phyloP scores from a whole-genome alignment of 2,888 invertebrate genomes.

The Thysanoteuthis rhombus region DNA sequence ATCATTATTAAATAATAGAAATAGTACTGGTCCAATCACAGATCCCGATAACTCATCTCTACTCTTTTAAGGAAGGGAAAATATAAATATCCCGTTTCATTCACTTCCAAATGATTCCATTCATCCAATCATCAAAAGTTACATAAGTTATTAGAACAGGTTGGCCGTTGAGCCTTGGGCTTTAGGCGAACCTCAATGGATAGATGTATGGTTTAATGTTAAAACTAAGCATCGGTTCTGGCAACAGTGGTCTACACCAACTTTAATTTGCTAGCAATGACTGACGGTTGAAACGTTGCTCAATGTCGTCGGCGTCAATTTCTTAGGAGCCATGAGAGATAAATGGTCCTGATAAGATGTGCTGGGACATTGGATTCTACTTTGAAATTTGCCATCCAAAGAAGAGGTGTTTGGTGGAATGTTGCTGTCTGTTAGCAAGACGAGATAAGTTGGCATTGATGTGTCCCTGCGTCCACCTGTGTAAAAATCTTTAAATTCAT shows the following conservation, averaged over 20 bases:
- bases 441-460: neutral
- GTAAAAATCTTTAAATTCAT: neutral
- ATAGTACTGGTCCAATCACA: too few relatives aligned
- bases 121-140: too few relatives aligned
- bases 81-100: too few relatives aligned
- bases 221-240: neutral
- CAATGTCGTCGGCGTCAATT: neutral
- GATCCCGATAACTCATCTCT: too few relatives aligned
- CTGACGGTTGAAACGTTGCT: neutral
- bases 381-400: neutral
- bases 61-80: too few relatives aligned
- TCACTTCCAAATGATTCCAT: too few relatives aligned
- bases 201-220: neutral
- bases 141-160: too few relatives aligned
- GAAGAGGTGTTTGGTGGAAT: neutral
- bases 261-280: neutral
- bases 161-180: too few relatives aligned
- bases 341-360: neutral
- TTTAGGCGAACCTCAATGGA: neutral
- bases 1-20: too few relatives aligned
- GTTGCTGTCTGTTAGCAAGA: neutral
- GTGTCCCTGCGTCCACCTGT: neutral
- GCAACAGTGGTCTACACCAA: neutral
- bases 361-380: neutral
- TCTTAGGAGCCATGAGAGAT: neutral